Conservation (phyloP, 2,113 vertebrate genomes). For the Mobula hypostoma region DNA sequence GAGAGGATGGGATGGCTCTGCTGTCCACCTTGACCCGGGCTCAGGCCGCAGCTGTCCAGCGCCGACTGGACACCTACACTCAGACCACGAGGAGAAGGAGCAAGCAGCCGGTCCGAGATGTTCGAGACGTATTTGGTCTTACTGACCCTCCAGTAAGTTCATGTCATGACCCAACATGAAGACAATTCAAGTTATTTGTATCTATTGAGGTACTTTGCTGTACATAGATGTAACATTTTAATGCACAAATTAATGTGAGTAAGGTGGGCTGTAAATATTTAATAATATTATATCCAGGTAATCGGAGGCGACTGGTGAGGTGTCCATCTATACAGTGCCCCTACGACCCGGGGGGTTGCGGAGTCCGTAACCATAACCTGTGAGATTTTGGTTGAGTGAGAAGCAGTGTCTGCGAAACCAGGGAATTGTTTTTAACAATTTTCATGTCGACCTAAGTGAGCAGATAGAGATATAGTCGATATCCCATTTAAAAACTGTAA, state of each 20-base stretch:
- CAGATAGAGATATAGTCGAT: background rate
- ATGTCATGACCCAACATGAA: background rate
- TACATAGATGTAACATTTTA: background rate
- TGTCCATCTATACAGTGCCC: no score
- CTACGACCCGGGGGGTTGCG: no score
- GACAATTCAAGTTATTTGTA: background rate
- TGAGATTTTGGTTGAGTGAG: background rate
- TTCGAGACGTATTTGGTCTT: constrained; percentile 77
- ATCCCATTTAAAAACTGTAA: background rate
- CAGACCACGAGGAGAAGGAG: constrained; percentile 79
- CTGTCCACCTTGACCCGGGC: constrained; percentile 82
- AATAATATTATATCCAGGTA: background rate
- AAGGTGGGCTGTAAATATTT: no score
- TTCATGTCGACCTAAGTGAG: background rate
- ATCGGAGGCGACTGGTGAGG: no score
- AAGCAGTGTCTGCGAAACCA: background rate
- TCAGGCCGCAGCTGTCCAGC: constrained; percentile 80
- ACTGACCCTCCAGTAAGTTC: constrained; percentile 61
- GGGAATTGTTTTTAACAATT: background rate
- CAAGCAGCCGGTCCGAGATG: constrained; percentile 73
- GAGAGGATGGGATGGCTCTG: constrained; percentile 71
- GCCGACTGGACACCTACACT: constrained; percentile 81
- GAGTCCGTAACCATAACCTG: no score
- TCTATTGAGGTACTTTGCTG: background rate
- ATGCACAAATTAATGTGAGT: no score